These are phyloP conservation scores for Chloromyia formosa DNA, from an alignment of 2,888 invertebrate species.

Conservation along the genomic window DNA sequence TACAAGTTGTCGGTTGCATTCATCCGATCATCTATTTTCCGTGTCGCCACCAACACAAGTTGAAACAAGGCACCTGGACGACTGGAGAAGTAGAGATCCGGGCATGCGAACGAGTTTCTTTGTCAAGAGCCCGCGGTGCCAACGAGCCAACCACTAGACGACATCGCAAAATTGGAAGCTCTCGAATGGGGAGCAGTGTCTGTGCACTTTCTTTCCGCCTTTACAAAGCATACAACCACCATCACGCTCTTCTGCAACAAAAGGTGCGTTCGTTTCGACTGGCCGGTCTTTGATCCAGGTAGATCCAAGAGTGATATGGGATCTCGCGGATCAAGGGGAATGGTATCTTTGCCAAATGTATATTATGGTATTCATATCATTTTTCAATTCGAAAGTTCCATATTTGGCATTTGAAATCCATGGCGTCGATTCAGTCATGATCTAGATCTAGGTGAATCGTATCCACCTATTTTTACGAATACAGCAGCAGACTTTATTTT, in stretches of 20 bases:
- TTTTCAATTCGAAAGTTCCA: no score
- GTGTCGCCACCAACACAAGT: background rate
- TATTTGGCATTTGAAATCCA: no score
- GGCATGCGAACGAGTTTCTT: constrained; percentile 27
- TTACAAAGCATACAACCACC: background rate
- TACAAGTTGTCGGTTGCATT: background rate
- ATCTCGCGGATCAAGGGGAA: no score
- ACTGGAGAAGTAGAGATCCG: background rate
- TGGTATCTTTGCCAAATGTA: no score
- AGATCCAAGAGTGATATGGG: no score
- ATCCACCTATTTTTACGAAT: no score
- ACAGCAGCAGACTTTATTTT: no score
- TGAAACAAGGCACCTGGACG: no score
- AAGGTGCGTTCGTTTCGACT: background rate
- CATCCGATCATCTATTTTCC: background rate
- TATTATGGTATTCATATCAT: no score
- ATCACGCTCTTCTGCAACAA: background rate
- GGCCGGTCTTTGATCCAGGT: no score
- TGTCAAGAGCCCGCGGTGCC: background rate
- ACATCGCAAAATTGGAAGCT: background rate
- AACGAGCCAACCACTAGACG: background rate
- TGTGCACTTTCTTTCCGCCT: constrained; percentile 8
- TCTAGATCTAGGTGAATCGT: no score
- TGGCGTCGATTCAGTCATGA: no score
- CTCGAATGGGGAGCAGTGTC: background rate